These are phyloP conservation scores for Drosophila paucipuncta DNA, from an alignment of 2,888 invertebrate species.

Conservation along the genomic window DNA sequence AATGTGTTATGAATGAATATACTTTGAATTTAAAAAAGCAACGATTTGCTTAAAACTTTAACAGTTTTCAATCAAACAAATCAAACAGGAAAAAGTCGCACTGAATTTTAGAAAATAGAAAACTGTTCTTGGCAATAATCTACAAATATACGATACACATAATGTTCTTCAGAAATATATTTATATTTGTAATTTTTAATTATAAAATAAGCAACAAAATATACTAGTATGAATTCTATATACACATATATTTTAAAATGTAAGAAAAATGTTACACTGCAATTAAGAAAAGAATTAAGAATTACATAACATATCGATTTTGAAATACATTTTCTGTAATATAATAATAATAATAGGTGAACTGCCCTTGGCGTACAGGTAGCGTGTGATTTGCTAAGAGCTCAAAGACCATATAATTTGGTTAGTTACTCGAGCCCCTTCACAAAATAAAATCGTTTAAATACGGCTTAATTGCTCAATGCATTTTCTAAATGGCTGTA, in stretches of 20 bases:
- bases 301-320: neutral
- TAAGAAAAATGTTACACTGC: neutral
- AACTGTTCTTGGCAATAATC: neutral
- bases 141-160: neutral
- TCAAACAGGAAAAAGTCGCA: neutral
- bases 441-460: neutral
- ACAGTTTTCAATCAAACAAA: neutral
- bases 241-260: neutral
- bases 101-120: neutral
- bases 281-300: neutral
- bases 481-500: conserved; percentile 9
- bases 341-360: neutral
- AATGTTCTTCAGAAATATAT: neutral
- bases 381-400: neutral
- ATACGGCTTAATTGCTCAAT: conserved; percentile 20
- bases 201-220: neutral
- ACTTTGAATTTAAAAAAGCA: neutral
- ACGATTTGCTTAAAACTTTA: neutral
- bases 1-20: neutral
- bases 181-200: neutral
- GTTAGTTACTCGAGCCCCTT: neutral
- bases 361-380: neutral
- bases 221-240: neutral
- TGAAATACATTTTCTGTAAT: neutral
- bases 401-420: neutral